These are phyloP conservation scores for Aphidoletes aphidimyza DNA, from an alignment of 2,888 invertebrate genomes.

Conservation along the genomic window DNA sequence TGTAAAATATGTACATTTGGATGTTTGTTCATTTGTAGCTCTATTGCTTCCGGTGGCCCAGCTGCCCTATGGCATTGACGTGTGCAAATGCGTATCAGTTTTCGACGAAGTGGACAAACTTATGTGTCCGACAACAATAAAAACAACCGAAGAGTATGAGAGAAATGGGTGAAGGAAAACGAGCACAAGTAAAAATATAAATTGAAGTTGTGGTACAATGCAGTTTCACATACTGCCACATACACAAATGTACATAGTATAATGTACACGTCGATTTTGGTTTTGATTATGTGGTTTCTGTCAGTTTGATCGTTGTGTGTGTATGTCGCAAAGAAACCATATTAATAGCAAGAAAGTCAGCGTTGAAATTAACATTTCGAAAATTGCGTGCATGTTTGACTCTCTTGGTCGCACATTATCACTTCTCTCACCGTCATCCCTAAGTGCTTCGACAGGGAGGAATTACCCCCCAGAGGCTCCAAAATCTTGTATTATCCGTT, in stretches of 20 bases:
- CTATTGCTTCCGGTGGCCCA: too few relatives aligned
- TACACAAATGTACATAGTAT: background rate
- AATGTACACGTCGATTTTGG: background rate
- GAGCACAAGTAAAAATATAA: background rate
- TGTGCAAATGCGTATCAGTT: conserved; percentile 22
- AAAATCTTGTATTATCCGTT: too few relatives aligned
- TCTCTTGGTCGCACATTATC: background rate
- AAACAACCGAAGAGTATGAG: too few relatives aligned
- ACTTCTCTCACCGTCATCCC: background rate
- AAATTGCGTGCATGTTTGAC: background rate
- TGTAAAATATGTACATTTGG: background rate
- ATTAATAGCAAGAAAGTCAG: conserved; percentile 13
- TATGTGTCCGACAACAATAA: background rate
- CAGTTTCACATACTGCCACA: background rate
- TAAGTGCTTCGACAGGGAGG: too few relatives aligned
- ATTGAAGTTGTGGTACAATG: background rate
- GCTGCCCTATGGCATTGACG: background rate
- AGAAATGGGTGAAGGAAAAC: too few relatives aligned
- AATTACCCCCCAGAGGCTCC: too few relatives aligned
- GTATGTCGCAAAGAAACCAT: conserved; percentile 12
- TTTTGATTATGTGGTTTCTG: conserved; percentile 30
- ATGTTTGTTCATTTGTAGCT: background rate
- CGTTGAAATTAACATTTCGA: conserved; percentile 5
- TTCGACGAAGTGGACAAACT: background rate
- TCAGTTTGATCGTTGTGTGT: background rate